Conservation (phyloP, 1,140 invertebrate genomes). For the Camponotus vicinus region DNA sequence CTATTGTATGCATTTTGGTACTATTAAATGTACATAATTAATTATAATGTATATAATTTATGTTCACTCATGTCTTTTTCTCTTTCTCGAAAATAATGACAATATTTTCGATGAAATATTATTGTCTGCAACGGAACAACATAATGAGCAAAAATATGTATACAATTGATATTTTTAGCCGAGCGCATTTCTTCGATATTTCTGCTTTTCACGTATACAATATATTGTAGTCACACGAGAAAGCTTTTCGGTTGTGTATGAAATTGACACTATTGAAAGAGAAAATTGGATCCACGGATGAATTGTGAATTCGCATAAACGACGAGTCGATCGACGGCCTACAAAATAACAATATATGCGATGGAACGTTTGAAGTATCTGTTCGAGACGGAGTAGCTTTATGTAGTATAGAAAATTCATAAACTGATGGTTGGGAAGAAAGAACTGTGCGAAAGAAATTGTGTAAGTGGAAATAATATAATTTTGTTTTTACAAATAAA, state of each 20-base stretch:
- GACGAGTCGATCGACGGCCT: slow-evolving; percentile 43
- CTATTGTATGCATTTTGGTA: background rate
- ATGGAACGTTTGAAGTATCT: slow-evolving; percentile 35
- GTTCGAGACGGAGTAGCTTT: background rate
- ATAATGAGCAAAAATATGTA: slow-evolving; percentile 37
- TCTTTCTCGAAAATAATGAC: background rate
- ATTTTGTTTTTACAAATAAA: slow-evolving; percentile 1
- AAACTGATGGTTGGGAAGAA: background rate
- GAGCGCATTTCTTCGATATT: slow-evolving; percentile 12
- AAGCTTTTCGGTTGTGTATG: slow-evolving; percentile 32
- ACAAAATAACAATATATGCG: slow-evolving; percentile 21
- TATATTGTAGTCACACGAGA: slow-evolving; percentile 21
- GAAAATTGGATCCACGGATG: slow-evolving; percentile 53
- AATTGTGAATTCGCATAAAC: slow-evolving; percentile 52
- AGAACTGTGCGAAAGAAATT: background rate
- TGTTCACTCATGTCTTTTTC: background rate
- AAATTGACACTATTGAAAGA: slow-evolving; percentile 52
- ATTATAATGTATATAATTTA: background rate
- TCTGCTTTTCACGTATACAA: background rate
- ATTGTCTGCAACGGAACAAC: background rate
- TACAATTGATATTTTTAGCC: slow-evolving; percentile 1
- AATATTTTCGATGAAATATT: slow-evolving; percentile 16
- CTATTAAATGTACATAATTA: background rate
- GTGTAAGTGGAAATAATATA: background rate
- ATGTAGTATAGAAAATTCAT: slow-evolving; percentile 34